Evolutionary conservation across 2,113 vertebrate species (phyloP).

Genomic region (Varanus komodoensis): DNA sequence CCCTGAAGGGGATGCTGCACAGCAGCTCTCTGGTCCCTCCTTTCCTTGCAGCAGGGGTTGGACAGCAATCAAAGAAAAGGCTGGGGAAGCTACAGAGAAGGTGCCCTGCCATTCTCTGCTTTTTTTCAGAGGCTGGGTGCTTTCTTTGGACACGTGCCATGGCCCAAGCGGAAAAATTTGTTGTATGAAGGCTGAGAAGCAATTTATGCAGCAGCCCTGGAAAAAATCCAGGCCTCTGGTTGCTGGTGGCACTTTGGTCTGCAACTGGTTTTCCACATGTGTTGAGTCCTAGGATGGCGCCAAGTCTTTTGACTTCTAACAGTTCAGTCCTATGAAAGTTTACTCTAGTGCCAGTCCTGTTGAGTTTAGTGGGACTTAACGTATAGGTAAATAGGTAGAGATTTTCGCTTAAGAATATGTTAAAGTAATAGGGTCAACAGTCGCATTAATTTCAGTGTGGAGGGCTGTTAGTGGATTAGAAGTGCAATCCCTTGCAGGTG

Average conservation of each 20-base stretch:
- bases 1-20: neutral
- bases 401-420: too few species aligned
- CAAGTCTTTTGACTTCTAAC: neutral
- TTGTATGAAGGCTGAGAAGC: neutral
- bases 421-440: neutral
- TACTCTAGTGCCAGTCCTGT: too few species aligned
- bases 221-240: neutral
- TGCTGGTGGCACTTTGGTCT: neutral
- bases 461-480: neutral
- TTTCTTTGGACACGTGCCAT: neutral
- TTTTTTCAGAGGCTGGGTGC: neutral
- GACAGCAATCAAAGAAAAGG: neutral
- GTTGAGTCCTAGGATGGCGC: too few species aligned
- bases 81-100: neutral
- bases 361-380: too few species aligned
- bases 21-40: fast-evolving
- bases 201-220: neutral
- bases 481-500: too few species aligned
- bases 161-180: neutral
- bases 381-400: too few species aligned
- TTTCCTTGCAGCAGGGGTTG: neutral
- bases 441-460: neutral
- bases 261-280: neutral
- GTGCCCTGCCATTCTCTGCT: neutral
- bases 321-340: neutral